phyloP scores from a whole-genome alignment of 2,797 vertebrate species.

The Thunnus albacares region DNA sequence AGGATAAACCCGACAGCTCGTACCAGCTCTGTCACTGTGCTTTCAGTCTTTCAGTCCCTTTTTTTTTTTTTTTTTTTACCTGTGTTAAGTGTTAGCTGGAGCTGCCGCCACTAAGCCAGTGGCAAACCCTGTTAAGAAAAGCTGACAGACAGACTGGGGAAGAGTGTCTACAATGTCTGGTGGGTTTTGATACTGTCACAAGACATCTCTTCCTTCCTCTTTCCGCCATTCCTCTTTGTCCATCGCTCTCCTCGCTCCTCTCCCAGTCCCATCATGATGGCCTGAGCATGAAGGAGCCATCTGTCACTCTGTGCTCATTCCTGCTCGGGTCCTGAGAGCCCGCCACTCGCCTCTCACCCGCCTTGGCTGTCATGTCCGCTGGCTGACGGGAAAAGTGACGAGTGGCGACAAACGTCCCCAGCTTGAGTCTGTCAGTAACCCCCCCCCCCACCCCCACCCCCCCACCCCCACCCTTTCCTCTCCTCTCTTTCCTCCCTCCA shows the following conservation, averaged over 20 bases:
- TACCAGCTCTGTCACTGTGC: conserved; percentile 13
- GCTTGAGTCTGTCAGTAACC: conserved; percentile 82
- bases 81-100: conserved; percentile 45
- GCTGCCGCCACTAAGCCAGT: conserved; percentile 53
- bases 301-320: conserved; percentile 79
- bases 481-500: conserved; percentile 7
- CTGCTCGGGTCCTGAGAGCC: conserved; percentile 88
- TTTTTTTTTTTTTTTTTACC: conserved; percentile 16
- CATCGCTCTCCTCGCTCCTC: conserved; percentile 54
- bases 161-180: conserved; percentile 66
- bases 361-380: conserved; percentile 91
- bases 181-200: conserved; percentile 82
- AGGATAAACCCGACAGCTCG: background rate
- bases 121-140: conserved; percentile 63
- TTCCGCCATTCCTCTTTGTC: conserved; percentile 69
- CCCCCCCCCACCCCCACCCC: background rate
- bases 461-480: background rate
- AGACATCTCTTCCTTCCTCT: conserved; percentile 70
- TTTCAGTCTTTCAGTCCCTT: background rate
- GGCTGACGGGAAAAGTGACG: conserved; percentile 82
- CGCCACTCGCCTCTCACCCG: conserved; percentile 88
- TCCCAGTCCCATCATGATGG: conserved; percentile 85
- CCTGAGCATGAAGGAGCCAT: conserved; percentile 85
- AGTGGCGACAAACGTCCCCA: conserved; percentile 83
- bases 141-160: conserved; percentile 67